Base-by-base conservation (phyloP, 2,888 invertebrate species). In the Pollenia griseotomentosa region DNA sequence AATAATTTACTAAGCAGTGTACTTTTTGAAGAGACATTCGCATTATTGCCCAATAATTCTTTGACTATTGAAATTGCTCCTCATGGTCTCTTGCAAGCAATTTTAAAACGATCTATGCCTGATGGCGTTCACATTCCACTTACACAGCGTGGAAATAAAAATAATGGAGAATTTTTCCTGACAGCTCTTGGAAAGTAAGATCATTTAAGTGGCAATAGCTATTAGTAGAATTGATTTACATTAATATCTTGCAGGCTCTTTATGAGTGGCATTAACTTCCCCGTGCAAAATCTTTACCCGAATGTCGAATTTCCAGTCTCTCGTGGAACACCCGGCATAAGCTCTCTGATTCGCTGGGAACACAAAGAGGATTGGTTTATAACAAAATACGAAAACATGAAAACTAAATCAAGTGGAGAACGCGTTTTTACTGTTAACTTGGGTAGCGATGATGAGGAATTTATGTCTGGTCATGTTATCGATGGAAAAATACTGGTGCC, bases 291-390 rank as follows among this genome's bases (percentile, higher is more conserved):
- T 83, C 94, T 98, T 48, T 98, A 97, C 93, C 97, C 97, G 0
- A 93, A 94, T 40, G 94, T 97, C 0, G 91, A 95, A 68, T 97
- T 95, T 93, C 98, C 98, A 0, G 98, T 98, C 0, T 96, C 97
- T 1, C 95, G 96, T 71, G 96, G 97, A 2, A 98, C 98, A 0
- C 96, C 97, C 0, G 97, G 97, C 95, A 94, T 98, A 63, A 95
- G 97, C 0, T 96, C 97, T 10, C 93, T 96, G 8, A 95, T 98
- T 10, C 95, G 95, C 88, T 98, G 98, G 98, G 97, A 98, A 88
- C 98, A 98, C 90, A 94, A 95, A 7, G 95, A 95, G 81, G 95
- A 96, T 78, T 96, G 81, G 81, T 81, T 81, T 65, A 95, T 96
- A 2, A 95, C 96, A 0, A 95, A 95, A 65, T 96, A 96, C 91